Base-by-base conservation (phyloP, 2,797 vertebrate genomes). In the Lateolabrax maculatus region DNA sequence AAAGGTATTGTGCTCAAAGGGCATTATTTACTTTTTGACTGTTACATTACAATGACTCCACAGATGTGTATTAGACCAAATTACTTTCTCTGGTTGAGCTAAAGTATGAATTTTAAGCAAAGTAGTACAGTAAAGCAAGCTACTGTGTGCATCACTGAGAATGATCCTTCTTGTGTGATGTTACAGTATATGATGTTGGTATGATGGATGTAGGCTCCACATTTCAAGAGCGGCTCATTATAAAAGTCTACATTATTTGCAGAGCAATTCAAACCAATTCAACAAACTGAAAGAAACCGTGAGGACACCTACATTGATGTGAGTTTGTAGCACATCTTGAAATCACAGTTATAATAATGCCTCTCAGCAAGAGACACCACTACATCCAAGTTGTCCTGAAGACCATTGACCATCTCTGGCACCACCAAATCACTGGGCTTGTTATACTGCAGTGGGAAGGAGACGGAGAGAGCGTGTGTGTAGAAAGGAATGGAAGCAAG, bases 311-410 rank as follows among this genome's bases (percentile, higher is more conserved):
- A 99, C 98, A 96, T 97, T 6, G 98, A 98, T n/a, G 98, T 99
- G 70, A 99, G 97, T 80, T 98, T 97, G 94, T 99, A 99, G 94
- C 98, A 99, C 96, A 98, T 99, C 94, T 99, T 99, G 93, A 99
- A 99, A 90, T 99, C 98, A 96, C 98, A 99, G 95, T 99, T 99
- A 94, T 99, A 99, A 94, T 99, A 99, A 95, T 99, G 98, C 71
- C 98, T 96, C 95, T 99, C 98, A 78, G 98, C 98, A 85, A 99
- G 95, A 82, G 98, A 99, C 77, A 99, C 98, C 1, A 98, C 98
- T 41, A 99, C 97, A 92, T 99, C 98, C 94, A 99, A 90, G 89
- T 99, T 99, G 86, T 99, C 97, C 80, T 99, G 97, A 83, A 99
- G 97, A 88, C 97, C 98, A 70, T 97, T 96, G 78, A 97, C 96